Evolutionary conservation across 2,113 vertebrate species (phyloP), one percentile per base, ranked within the genome.

Genomic region (Tetrao urogallus): DNA sequence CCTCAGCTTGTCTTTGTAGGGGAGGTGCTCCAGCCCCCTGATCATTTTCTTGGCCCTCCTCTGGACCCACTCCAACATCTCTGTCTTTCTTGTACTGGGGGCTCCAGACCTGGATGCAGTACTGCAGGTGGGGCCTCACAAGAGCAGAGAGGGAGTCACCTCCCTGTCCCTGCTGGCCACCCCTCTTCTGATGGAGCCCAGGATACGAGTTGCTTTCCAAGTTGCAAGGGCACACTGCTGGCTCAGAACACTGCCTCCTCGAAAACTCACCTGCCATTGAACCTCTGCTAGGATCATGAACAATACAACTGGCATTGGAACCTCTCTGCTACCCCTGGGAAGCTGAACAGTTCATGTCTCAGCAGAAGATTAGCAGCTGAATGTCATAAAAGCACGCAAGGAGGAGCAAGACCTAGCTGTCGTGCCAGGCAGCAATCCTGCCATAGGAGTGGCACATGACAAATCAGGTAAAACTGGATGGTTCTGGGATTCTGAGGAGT

Each of bases 381-480:
- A 65, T 5, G 5, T 50, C 84, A 15, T 0, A 1, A 20, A 81
- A 72, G 69, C 42, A 3, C 4, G 1, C 2, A 34, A 69, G 71
- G 0, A 90, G 47, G 77, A 43, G 32, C 32, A 34, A 90, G 60
- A 34, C 18, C 20, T 20, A 56, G 70, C 28, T 56, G 48, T 42
- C 52, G 8, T 2, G 2, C 22, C 40, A 66, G 67, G 79, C 82
- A 83, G 72, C 92, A 95, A 14, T 95, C 92, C 92, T 93, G 4
- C 66, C 2, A 0, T 30, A 89, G 96, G 96, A 96, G 93, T 36
- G 94, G 92, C 94, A 87, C 77, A 71, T 7, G 27, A 52, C 28
- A 61, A 45, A 66, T 93, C 95, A 93, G 78, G 95, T 94, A 92
- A 66, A 95, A 95, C 93, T 86, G 86, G 74, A 57, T 73, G 63